Percentiles rank a stretch among this genome's conserved stretches.
These are phyloP conservation scores for Asobara japonica DNA, from an alignment of 1,140 invertebrate genomes.

Conservation along the genomic window DNA sequence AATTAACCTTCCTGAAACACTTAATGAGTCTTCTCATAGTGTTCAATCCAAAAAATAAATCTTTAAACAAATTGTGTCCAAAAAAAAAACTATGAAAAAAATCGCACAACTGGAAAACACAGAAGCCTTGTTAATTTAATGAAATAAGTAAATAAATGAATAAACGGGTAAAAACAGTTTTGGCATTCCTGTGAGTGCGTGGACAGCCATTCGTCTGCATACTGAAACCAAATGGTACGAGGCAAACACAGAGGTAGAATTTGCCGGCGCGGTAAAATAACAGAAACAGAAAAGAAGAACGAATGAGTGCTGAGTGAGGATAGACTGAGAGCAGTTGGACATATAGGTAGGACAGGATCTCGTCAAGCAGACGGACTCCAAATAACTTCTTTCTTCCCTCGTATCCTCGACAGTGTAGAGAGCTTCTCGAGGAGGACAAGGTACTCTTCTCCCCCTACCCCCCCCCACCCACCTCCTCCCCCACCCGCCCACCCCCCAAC, in stretches of 20 bases:
- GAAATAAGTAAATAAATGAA: conserved; percentile 14
- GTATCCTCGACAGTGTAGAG: conserved; percentile 1
- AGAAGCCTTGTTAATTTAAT: not conserved
- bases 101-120: not conserved
- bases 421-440: not conserved
- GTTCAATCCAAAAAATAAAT: not conserved
- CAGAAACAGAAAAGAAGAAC: conserved; percentile 31
- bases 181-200: conserved; percentile 21
- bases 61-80: not conserved
- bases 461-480: not conserved
- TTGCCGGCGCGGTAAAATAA: conserved; percentile 30
- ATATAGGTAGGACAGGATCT: conserved; percentile 27
- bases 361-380: conserved; percentile 36
- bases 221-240: conserved; percentile 34
- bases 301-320: conserved; percentile 23
- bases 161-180: conserved; percentile 15
- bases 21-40: no score
- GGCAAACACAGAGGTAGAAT: conserved; percentile 30
- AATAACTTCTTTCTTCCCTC: conserved; percentile 36
- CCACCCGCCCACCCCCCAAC: conserved; percentile 12
- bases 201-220: conserved; percentile 45
- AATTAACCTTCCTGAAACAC: no score
- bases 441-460: not conserved
- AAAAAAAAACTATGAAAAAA: not conserved
- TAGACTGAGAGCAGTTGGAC: conserved; percentile 14